phyloP scores from a whole-genome alignment of 1,140 invertebrate genomes.

The Charaxes varanes region DNA sequence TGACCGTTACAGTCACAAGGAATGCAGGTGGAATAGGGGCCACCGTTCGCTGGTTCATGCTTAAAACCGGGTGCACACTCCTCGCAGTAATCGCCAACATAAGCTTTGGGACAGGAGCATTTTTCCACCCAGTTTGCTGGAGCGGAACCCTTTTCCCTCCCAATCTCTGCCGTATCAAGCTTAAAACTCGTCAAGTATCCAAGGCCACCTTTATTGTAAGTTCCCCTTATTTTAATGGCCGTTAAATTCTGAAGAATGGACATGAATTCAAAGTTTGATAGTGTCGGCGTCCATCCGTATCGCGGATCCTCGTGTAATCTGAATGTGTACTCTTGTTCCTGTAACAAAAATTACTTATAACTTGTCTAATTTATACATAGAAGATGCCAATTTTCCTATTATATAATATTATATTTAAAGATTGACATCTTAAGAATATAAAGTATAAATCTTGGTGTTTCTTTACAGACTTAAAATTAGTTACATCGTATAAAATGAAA shows the following conservation, averaged over 20 bases:
- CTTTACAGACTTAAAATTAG: no score
- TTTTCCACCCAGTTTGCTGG: conserved; percentile 95
- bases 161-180: conserved; percentile 88
- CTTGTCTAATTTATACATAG: no score
- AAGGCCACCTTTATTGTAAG: conserved; percentile 88
- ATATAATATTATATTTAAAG: no score
- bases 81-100: conserved; percentile 97
- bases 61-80: conserved; percentile 95
- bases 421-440: no score
- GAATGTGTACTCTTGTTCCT: conserved; percentile 86
- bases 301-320: conserved; percentile 91
- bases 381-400: no score
- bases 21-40: conserved; percentile 94
- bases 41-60: conserved; percentile 91
- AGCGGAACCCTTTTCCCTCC: conserved; percentile 85
- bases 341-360: conserved; percentile 41
- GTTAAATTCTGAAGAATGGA: conserved; percentile 94
- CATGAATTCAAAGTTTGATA: conserved; percentile 91
- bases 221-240: conserved; percentile 94
- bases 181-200: conserved; percentile 93
- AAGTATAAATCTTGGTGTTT: no score
- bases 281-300: conserved; percentile 93
- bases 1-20: conserved; percentile 97
- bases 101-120: conserved; percentile 94
- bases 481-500: no score